These are phyloP conservation scores for Eremophila alpestris DNA, from an alignment of 2,797 vertebrate species.

Conservation along the genomic window DNA sequence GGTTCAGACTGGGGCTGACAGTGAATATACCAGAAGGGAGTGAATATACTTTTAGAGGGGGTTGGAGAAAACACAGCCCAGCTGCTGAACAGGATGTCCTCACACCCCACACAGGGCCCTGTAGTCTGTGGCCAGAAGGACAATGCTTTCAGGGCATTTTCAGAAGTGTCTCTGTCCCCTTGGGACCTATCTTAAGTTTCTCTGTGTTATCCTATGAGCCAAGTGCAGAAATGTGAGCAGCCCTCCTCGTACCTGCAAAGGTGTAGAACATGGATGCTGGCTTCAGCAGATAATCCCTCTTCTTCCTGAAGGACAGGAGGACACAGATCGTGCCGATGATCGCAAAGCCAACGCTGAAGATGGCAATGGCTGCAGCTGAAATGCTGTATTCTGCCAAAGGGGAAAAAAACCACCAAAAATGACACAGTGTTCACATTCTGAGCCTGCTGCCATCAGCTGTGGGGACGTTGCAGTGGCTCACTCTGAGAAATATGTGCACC, in stretches of 20 bases:
- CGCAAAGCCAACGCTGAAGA: conserved; percentile 90
- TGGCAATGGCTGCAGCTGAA: conserved; percentile 92
- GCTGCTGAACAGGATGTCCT: background rate
- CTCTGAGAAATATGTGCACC: rapidly evolving
- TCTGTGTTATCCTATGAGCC: rapidly evolving
- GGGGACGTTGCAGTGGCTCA: background rate
- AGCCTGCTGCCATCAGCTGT: background rate
- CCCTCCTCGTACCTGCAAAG: conserved; percentile 84
- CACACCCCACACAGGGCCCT: background rate
- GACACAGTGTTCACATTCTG: background rate
- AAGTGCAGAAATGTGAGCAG: background rate
- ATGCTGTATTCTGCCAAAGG: conserved; percentile 89
- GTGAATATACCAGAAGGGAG: background rate
- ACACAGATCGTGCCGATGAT: conserved; percentile 86
- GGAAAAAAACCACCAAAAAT: background rate
- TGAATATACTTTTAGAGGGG: background rate
- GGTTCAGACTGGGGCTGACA: background rate
- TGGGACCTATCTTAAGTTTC: background rate
- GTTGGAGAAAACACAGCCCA: background rate
- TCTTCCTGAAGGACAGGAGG: conserved; percentile 87
- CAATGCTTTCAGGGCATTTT: background rate
- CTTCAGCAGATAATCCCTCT: conserved; percentile 90
- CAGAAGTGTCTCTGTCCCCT: background rate
- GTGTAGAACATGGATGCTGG: conserved; percentile 94
- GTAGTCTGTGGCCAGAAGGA: background rate